Evolutionary conservation across 2,888 invertebrate species (phyloP).

Genomic region (Agrotis exclamationis): DNA sequence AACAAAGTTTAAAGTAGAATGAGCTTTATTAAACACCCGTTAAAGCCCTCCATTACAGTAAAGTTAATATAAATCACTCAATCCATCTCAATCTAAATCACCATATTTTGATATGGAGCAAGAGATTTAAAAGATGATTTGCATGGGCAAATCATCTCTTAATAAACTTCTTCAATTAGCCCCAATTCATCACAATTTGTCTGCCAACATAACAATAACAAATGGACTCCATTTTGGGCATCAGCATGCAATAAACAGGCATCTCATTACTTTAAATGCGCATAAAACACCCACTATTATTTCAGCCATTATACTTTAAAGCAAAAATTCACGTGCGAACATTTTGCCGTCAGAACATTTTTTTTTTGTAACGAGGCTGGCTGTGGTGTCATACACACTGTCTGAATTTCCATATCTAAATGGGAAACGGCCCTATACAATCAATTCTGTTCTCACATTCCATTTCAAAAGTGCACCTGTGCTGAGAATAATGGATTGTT

Average conservation of each 20-base stretch:
- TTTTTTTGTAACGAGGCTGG: slow-evolving; percentile 74
- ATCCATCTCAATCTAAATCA: slow-evolving; percentile 39
- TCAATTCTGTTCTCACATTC: slow-evolving; percentile 88
- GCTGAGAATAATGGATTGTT: slow-evolving; percentile 81
- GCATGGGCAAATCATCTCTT: slow-evolving; percentile 15
- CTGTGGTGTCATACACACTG: slow-evolving; percentile 81
- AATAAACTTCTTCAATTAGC: slow-evolving; percentile 35
- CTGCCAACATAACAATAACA: slow-evolving; percentile 37
- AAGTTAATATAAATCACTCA: slow-evolving; percentile 25
- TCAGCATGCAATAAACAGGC: slow-evolving; percentile 49
- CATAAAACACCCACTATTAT: slow-evolving; percentile 59
- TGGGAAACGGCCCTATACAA: slow-evolving; percentile 88
- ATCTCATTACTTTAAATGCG: slow-evolving; percentile 61
- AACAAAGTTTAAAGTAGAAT: slow-evolving; percentile 10
- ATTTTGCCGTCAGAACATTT: slow-evolving; percentile 74
- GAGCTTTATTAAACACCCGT: background rate
- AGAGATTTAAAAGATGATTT: too few relatives aligned
- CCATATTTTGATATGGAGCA: slow-evolving; percentile 38
- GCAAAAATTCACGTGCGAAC: slow-evolving; percentile 61
- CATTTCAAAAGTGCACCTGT: slow-evolving; percentile 89
- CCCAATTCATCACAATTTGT: slow-evolving; percentile 46
- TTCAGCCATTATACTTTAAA: slow-evolving; percentile 52
- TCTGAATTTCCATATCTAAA: slow-evolving; percentile 89
- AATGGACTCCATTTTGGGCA: slow-evolving; percentile 36
- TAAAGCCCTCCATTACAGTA: slow-evolving; percentile 15